phyloP scores from a whole-genome alignment of 1,140 invertebrate genomes.

The Tetramorium alpestre region DNA sequence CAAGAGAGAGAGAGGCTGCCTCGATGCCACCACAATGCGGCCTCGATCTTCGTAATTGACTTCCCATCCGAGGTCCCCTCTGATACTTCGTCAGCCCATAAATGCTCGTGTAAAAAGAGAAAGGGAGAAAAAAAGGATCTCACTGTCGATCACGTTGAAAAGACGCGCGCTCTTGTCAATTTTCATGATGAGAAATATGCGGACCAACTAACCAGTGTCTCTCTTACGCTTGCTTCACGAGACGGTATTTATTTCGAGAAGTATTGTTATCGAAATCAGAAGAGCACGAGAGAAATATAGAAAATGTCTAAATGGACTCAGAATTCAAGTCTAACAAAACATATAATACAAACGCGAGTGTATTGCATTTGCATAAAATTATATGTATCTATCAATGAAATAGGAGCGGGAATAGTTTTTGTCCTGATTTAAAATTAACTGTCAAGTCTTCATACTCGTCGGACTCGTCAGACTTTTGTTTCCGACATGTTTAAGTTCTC shows the following conservation, averaged over 20 bases:
- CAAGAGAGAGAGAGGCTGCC: slow-evolving; percentile 21
- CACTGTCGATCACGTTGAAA: slow-evolving; percentile 15
- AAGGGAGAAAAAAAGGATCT: neutral
- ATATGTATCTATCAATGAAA: neutral
- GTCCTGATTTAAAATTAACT: neutral
- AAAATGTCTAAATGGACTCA: neutral
- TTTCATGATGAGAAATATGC: neutral
- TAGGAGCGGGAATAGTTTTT: neutral
- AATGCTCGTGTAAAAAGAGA: neutral
- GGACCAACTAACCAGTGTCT: neutral
- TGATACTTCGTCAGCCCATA: slow-evolving; percentile 13
- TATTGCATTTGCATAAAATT: neutral
- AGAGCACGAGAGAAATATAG: neutral
- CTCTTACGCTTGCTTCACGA: neutral
- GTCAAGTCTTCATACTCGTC: neutral
- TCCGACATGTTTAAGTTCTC: neutral
- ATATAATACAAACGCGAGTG: neutral
- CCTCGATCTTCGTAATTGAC: slow-evolving; percentile 38
- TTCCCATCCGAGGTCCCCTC: neutral
- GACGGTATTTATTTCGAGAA: neutral
- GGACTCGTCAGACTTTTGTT: neutral
- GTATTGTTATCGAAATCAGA: neutral
- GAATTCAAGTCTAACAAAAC: neutral
- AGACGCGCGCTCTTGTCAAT: slow-evolving; percentile 1
- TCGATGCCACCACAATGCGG: slow-evolving; percentile 32